phyloP scores from a whole-genome alignment of 2,888 invertebrate species.

The Drosophila neonasuta region DNA sequence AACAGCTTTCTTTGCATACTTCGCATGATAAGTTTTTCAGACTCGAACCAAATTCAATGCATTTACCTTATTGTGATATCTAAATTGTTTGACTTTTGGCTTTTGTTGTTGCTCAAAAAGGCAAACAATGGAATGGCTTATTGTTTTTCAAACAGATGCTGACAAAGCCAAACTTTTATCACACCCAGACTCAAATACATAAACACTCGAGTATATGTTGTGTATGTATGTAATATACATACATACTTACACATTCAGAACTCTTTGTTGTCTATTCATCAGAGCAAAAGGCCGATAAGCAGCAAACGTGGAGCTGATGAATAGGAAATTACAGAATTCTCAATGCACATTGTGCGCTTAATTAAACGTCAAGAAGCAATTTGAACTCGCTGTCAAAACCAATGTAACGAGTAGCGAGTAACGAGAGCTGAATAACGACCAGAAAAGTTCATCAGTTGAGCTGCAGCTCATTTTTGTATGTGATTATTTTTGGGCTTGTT shows the following conservation, averaged over 20 bases:
- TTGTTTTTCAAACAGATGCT: constrained; percentile 61
- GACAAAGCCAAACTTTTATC: constrained; percentile 49
- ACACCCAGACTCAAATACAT: constrained; percentile 1
- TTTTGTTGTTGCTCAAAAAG: constrained; percentile 70
- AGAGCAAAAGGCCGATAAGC: constrained; percentile 44
- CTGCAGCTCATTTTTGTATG: constrained; percentile 26
- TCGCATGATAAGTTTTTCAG: constrained; percentile 28
- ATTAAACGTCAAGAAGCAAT: constrained; percentile 51
- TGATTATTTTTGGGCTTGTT: constrained; percentile 35
- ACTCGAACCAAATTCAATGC: constrained; percentile 51
- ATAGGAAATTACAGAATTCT: constrained; percentile 65
- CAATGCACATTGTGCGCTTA: constrained; percentile 64
- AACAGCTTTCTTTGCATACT: constrained; percentile 45
- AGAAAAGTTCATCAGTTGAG: neutral
- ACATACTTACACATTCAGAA: neutral
- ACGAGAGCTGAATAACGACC: neutral
- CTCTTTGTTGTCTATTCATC: constrained; percentile 51
- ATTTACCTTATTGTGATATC: constrained; percentile 60
- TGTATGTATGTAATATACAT: neutral
- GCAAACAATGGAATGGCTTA: constrained; percentile 64
- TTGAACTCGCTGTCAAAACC: neutral
- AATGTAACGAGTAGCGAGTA: neutral
- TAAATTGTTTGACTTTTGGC: constrained; percentile 63
- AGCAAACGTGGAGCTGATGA: constrained; percentile 50
- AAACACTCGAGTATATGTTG: neutral